These are phyloP conservation scores for Caradrina clavipalpis DNA, from an alignment of 2,888 invertebrate species.

Conservation along the genomic window DNA sequence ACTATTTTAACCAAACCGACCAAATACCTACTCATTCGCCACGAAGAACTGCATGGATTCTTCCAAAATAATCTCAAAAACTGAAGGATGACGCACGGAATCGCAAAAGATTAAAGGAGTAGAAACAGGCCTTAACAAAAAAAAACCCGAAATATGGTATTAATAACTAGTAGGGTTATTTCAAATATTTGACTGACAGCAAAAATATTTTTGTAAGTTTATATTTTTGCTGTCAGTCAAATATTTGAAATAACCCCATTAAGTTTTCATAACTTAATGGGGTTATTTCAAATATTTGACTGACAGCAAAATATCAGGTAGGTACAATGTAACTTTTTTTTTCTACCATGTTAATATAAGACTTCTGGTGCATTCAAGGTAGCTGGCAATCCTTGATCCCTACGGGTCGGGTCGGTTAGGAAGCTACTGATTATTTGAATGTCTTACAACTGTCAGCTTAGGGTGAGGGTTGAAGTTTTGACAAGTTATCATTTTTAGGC, in stretches of 20 bases:
- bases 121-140: too few relatives aligned
- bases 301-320: not conserved
- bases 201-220: not conserved
- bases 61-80: too few relatives aligned
- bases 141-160: too few relatives aligned
- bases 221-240: not conserved
- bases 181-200: not conserved
- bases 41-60: too few relatives aligned
- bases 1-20: too few relatives aligned
- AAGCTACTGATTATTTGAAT: conserved; percentile 9
- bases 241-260: not conserved
- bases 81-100: too few relatives aligned
- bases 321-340: not conserved
- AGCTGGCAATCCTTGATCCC: not conserved
- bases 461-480: conserved; percentile 9
- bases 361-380: not conserved
- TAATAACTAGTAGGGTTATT: not conserved
- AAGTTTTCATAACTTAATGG: not conserved
- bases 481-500: not conserved
- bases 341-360: not conserved
- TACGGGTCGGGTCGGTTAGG: not conserved
- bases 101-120: too few relatives aligned
- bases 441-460: not conserved
- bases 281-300: not conserved
- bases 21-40: too few relatives aligned